Conservation (phyloP, 2,888 invertebrate genomes). For the Scelioninae gen. 1 region DNA sequence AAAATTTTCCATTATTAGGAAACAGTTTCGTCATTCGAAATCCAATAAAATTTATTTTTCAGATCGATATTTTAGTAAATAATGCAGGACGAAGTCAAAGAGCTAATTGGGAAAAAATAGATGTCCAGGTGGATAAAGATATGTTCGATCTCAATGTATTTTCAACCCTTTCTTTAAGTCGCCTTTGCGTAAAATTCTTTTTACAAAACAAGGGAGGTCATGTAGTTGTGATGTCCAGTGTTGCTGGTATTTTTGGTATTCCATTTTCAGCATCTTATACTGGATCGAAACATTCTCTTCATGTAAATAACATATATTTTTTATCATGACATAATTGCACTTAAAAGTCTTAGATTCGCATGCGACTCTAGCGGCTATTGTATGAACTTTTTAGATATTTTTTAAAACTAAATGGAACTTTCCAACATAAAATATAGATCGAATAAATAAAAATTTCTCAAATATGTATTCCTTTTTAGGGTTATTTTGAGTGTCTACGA, state of each 20-base stretch:
- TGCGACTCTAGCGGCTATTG: too few relatives aligned
- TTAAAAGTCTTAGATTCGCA: too few relatives aligned
- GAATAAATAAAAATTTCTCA: background rate
- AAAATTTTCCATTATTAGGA: too few relatives aligned
- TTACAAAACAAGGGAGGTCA: conserved; percentile 86
- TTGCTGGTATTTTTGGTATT: conserved; percentile 88
- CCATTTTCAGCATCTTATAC: conserved; percentile 90
- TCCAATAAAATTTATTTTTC: background rate
- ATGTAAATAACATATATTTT: too few relatives aligned
- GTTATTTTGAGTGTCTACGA: conserved; percentile 89
- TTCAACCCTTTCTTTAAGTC: conserved; percentile 88
- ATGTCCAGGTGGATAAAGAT: conserved; percentile 89
- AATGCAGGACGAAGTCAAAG: conserved; percentile 93
- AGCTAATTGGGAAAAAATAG: conserved; percentile 88
- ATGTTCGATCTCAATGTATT: conserved; percentile 92
- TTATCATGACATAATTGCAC: too few relatives aligned
- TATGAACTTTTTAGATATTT: too few relatives aligned
- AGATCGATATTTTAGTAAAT: conserved; percentile 90
- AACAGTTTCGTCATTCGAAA: too few relatives aligned
- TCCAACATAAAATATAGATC: too few relatives aligned
- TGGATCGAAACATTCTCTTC: conserved; percentile 91
- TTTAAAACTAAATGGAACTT: background rate
- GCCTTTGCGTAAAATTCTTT: conserved; percentile 89
- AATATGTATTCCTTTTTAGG: conserved; percentile 85
- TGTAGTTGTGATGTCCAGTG: conserved; percentile 90